Percentiles rank a stretch among this genome's conserved stretches.
phyloP scores from a whole-genome alignment of 2,888 invertebrate species.

The Drosophila meridiana region DNA sequence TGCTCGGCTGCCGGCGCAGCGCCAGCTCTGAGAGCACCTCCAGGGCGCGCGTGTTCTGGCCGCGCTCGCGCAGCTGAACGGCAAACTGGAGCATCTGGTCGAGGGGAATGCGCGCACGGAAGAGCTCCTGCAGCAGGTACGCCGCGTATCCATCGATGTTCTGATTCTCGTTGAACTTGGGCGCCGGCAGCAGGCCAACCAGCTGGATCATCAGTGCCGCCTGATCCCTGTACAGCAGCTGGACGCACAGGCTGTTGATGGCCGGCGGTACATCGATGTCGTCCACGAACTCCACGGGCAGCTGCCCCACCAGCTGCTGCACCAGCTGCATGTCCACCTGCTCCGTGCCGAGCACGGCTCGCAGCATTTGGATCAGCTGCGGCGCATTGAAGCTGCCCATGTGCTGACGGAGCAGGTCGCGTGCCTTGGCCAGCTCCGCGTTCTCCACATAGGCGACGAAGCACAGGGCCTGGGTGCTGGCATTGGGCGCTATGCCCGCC shows the following conservation, averaged over 20 bases:
- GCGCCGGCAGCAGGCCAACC: slow-evolving; percentile 75
- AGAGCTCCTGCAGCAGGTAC: slow-evolving; percentile 87
- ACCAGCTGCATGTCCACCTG: slow-evolving; percentile 54
- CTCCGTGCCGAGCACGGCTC: slow-evolving; percentile 26
- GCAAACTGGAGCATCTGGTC: slow-evolving; percentile 82
- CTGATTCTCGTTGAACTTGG: slow-evolving; percentile 83
- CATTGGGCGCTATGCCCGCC: slow-evolving; percentile 85
- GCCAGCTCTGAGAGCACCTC: slow-evolving; percentile 87
- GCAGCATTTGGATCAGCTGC: slow-evolving; percentile 75
- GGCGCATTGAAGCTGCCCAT: slow-evolving; percentile 60
- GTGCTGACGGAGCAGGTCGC: slow-evolving; percentile 62
- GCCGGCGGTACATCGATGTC: slow-evolving; percentile 73
- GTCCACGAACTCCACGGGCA: slow-evolving; percentile 74
- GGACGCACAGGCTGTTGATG: slow-evolving; percentile 85
- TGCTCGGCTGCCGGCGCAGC: slow-evolving; percentile 82
- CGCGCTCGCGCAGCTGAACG: slow-evolving; percentile 64
- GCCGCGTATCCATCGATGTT: slow-evolving; percentile 87
- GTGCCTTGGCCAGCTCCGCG: slow-evolving; percentile 81
- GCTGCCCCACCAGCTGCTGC: slow-evolving; percentile 62
- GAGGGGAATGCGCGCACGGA: slow-evolving; percentile 85
- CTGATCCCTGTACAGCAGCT: slow-evolving; percentile 84
- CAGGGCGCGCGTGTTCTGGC: slow-evolving; percentile 82
- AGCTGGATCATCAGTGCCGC: slow-evolving; percentile 82
- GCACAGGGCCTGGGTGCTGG: slow-evolving; percentile 86
- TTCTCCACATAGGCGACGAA: slow-evolving; percentile 86